Evolutionary conservation across 1,140 invertebrate genomes (phyloP).

Genomic region (Apis dorsata): DNA sequence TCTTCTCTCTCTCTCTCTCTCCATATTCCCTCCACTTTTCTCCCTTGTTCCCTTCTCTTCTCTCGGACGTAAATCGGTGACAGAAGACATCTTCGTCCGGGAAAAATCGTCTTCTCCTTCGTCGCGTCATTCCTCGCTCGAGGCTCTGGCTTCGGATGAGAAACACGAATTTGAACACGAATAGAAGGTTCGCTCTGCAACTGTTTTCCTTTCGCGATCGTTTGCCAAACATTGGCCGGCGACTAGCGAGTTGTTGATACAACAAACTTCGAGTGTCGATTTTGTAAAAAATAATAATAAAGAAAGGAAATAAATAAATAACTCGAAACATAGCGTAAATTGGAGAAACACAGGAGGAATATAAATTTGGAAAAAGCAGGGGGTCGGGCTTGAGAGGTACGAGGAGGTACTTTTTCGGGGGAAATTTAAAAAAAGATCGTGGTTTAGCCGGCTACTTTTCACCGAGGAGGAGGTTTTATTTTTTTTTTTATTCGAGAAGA

Average conservation of each 20-base stretch:
- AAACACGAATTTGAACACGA: background rate
- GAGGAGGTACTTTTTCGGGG: too few species aligned
- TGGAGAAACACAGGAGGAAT: too few species aligned
- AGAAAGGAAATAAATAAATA: too few species aligned
- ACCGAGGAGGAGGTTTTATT: background rate
- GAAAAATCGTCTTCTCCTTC: slow-evolving; percentile 14
- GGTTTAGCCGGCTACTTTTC: background rate
- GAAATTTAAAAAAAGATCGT: background rate
- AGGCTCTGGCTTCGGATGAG: background rate
- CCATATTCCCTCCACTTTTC: background rate
- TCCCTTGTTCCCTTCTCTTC: background rate
- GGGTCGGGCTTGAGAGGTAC: too few species aligned
- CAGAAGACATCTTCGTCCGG: slow-evolving; percentile 7
- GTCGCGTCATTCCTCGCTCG: slow-evolving; percentile 1
- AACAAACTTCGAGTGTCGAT: background rate
- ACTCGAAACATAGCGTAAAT: too few species aligned
- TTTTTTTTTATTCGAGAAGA: background rate
- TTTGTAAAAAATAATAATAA: background rate
- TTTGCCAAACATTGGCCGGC: background rate
- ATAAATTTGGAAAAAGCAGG: too few species aligned
- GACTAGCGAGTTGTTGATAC: background rate
- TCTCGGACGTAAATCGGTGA: slow-evolving; percentile 25
- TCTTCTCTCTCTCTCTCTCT: background rate
- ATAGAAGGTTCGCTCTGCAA: background rate
- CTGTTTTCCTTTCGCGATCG: background rate